A percentile compares a stretch with the other conserved stretches of the same genome.
Evolutionary conservation across 2,888 invertebrate genomes (phyloP).

Genomic region (Drosophila kuntzei): DNA sequence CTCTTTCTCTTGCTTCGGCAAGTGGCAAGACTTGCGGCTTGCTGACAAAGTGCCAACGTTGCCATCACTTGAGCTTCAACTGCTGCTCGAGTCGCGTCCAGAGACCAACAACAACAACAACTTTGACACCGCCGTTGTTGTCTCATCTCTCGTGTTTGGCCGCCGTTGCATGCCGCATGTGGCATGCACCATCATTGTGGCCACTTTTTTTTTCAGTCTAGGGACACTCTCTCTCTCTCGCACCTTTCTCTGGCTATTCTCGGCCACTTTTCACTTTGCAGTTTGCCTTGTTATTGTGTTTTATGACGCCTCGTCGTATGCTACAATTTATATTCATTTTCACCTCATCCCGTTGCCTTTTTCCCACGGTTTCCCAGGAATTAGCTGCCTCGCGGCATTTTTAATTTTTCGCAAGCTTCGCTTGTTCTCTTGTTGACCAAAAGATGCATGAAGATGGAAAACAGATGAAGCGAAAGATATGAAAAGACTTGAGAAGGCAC

Average conservation of each 20-base stretch:
- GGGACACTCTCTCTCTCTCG: slow-evolving; percentile 7
- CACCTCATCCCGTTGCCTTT: neutral
- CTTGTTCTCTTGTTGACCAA: slow-evolving; percentile 10
- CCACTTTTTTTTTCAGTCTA: slow-evolving; percentile 7
- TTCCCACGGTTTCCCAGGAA: neutral
- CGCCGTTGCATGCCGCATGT: slow-evolving; percentile 16
- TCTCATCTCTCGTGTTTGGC: slow-evolving; percentile 14
- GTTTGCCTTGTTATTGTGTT: slow-evolving; percentile 47
- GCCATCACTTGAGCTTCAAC: slow-evolving; percentile 40
- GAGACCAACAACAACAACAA: slow-evolving; percentile 15
- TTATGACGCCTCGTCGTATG: slow-evolving; percentile 62
- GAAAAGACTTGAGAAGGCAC: neutral
- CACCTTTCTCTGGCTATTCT: slow-evolving; percentile 6
- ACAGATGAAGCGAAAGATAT: neutral
- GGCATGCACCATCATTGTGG: slow-evolving; percentile 28
- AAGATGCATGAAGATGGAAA: neutral
- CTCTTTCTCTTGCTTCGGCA: neutral
- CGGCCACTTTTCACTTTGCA: slow-evolving; percentile 9
- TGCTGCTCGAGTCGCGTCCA: slow-evolving; percentile 25
- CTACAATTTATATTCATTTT: slow-evolving; percentile 67
- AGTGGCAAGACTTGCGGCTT: slow-evolving; percentile 38
- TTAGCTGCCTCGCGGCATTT: slow-evolving; percentile 20
- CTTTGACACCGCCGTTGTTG: slow-evolving; percentile 28
- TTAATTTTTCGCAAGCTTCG: slow-evolving; percentile 21
- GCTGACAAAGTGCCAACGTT: slow-evolving; percentile 37